A percentile compares a stretch with the other conserved stretches of the same genome.
Evolutionary conservation across 2,888 invertebrate genomes (phyloP).

Genomic region (Tiliacea citrago): DNA sequence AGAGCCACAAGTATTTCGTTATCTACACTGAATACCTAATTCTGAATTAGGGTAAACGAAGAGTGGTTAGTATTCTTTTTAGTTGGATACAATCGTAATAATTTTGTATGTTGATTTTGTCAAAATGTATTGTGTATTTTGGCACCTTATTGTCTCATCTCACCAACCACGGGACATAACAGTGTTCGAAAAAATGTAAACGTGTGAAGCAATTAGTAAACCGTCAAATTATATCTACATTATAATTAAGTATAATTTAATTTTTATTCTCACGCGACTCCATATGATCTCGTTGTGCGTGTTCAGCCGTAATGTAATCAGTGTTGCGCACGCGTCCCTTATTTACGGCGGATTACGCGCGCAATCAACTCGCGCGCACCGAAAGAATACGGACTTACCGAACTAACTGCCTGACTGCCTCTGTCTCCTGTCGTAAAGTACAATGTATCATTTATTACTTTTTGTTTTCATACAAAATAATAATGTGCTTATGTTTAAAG

Average conservation of each 20-base stretch:
- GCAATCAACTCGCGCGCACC: constrained; percentile 78
- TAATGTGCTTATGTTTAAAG: neutral
- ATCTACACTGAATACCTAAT: neutral
- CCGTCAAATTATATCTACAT: constrained; percentile 12
- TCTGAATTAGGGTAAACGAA: neutral
- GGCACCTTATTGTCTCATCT: neutral
- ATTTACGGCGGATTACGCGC: constrained; percentile 89
- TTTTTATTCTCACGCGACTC: constrained; percentile 70
- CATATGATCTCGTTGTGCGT: constrained; percentile 72
- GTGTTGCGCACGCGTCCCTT: constrained; percentile 84
- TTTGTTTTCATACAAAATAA: constrained; percentile 22
- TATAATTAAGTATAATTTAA: constrained; percentile 58
- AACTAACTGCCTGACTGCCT: constrained; percentile 62
- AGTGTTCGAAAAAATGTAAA: constrained; percentile 2
- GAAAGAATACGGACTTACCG: constrained; percentile 71
- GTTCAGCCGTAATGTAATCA: constrained; percentile 84
- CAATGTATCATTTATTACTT: constrained; percentile 73
- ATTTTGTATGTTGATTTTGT: neutral
- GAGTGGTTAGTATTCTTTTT: neutral
- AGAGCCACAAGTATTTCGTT: neutral
- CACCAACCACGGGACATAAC: neutral
- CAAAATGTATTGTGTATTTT: neutral
- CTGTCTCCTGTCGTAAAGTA: constrained; percentile 66
- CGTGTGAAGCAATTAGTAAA: constrained; percentile 17
- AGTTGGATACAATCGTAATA: neutral